Percentiles rank a stretch among this genome's conserved stretches.
Conservation (phyloP, 2,113 vertebrate genomes). For the Todiramphus saurophagus region DNA sequence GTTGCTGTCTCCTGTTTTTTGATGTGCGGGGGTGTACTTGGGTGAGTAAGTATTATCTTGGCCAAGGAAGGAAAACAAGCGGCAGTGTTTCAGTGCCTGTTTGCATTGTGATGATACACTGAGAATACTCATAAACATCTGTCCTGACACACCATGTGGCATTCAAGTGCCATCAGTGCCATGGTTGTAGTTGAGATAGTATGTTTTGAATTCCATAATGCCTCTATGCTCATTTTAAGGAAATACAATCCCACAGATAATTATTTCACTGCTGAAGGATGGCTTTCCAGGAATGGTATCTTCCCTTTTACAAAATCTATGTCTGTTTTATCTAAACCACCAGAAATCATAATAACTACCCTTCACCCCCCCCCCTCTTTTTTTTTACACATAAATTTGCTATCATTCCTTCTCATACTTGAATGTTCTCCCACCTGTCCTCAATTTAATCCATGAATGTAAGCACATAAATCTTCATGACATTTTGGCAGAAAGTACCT, state of each 20-base stretch:
- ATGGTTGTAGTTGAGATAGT: not conserved
- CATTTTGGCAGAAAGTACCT: conserved; percentile 80
- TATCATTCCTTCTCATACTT: conserved; percentile 76
- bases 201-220: not conserved
- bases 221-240: conserved; percentile 33
- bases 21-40: not conserved
- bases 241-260: conserved; percentile 58
- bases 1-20: not conserved
- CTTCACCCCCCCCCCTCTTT: not conserved
- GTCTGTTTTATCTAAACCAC: conserved; percentile 70
- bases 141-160: accelerated
- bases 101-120: not conserved
- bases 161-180: not conserved
- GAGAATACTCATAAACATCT: not conserved
- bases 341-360: conserved; percentile 66
- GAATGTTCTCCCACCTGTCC: conserved; percentile 83
- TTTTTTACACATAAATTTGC: conserved; percentile 66
- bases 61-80: not conserved
- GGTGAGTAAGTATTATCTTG: accelerated
- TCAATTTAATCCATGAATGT: conserved; percentile 82
- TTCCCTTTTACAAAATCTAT: conserved; percentile 8
- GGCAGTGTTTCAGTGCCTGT: not conserved
- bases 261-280: conserved; percentile 71
- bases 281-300: conserved; percentile 41
- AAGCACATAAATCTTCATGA: conserved; percentile 83